Evolutionary conservation across 2,797 vertebrate species (phyloP).

Genomic region (Iguana delicatissima): DNA sequence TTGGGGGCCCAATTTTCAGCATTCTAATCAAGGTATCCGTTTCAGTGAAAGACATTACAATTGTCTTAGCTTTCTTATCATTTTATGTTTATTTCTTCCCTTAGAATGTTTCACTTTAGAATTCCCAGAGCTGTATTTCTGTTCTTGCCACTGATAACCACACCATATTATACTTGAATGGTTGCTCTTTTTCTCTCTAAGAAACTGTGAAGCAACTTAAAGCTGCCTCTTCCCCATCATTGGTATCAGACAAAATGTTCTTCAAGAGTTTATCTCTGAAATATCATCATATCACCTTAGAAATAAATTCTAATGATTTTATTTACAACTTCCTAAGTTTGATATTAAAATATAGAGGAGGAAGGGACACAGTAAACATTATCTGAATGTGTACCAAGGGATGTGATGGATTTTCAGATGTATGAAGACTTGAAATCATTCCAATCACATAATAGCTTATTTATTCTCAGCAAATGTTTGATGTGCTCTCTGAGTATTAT

Average conservation of each 20-base stretch:
- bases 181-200: not conserved
- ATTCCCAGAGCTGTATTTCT: not conserved
- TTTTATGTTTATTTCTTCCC: not conserved
- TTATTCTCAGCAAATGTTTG: not conserved
- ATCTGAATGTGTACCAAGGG: not conserved
- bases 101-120: not conserved
- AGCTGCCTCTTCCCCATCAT: no score
- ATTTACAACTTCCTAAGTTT: not conserved
- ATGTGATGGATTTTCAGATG: not conserved
- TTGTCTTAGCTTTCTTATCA: not conserved
- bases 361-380: not conserved
- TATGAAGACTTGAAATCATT: not conserved
- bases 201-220: not conserved
- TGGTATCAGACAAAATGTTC: not conserved
- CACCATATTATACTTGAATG: not conserved
- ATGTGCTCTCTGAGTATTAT: no score
- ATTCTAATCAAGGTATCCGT: not conserved
- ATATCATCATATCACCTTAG: no score
- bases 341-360: not conserved
- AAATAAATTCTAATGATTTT: constrained; percentile 3
- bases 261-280: not conserved
- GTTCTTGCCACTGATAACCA: not conserved
- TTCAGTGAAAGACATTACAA: not conserved
- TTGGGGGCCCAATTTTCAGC: not conserved
- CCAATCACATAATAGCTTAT: not conserved